Evolutionary conservation across 2,113 vertebrate genomes (phyloP), one percentile per base, ranked within the genome.

Genomic region (Suncus etruscus): DNA sequence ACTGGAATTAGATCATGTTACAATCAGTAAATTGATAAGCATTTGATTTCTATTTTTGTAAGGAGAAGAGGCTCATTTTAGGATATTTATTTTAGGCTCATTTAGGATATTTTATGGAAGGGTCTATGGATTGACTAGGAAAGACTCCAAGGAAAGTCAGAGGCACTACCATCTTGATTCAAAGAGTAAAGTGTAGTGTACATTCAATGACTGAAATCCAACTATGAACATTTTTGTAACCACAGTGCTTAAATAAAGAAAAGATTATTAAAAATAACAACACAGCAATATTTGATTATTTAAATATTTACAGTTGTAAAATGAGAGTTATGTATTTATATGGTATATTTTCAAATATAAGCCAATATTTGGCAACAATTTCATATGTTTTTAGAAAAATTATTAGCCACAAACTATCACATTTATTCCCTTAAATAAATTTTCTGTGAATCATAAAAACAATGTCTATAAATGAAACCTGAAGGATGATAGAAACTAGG

Each of bases 361-460:
- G 6, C 4, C 27, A n/a, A 75, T 83, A 70, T 72, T 66, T 83
- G 47, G 50, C 11, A 83, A 85, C 39, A 82, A 45, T 8, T 69
- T 7, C 65, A 18, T 48, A 47, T 65, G 15, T 72, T 86, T 94
- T 75, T 50, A 91, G 87, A 87, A 20, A 14, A 83, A 92, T 27
- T 85, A 8, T 51, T n/a, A 88, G 20, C 22, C 45, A 93, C 5
- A 39, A 29, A 73, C 29, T 47, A 66, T 9, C 70, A 45, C 91
- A 47, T 68, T 29, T 70, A n/a, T 15, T 47, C 18, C 14, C 58
- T 47, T 48, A 72, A 66, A 84, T 39, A 45, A 32, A 54, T 15
- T 75, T 91, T 84, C 72, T 84, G 12, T 48, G 25, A 11, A 1
- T 68, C 58, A 27, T 90, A 54, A 58, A 89, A 93, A 54, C 31